These are phyloP conservation scores for Epizoanthus rinbou DNA, from an alignment of 92 coral and sea anemone species.

Conservation along the genomic window DNA sequence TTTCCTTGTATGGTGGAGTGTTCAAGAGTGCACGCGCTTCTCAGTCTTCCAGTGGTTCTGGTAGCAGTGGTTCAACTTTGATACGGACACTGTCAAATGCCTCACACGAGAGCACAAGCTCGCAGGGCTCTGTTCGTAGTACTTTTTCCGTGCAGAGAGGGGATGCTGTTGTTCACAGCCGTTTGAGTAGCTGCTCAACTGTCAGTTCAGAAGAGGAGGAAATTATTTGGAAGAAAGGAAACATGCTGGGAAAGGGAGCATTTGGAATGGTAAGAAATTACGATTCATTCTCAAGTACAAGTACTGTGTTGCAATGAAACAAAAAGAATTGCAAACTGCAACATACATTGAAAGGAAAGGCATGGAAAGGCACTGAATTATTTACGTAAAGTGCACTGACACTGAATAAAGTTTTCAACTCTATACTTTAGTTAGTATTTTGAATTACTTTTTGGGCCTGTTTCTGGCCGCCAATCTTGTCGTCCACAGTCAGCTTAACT, in stretches of 20 bases:
- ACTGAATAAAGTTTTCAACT: too few relatives aligned
- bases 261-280: constrained; percentile 85
- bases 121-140: constrained; percentile 60
- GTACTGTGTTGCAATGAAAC: too few relatives aligned
- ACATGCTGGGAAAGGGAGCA: constrained; percentile 92
- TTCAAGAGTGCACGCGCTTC: constrained; percentile 37
- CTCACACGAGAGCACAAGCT: constrained; percentile 45
- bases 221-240: constrained; percentile 95
- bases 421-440: background rate
- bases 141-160: constrained; percentile 40
- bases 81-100: constrained; percentile 46
- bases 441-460: background rate
- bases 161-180: constrained; percentile 62
- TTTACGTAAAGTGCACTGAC: too few relatives aligned
- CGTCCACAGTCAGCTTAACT: too few relatives aligned
- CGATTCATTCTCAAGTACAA: background rate
- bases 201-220: constrained; percentile 83
- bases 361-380: too few relatives aligned
- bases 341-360: too few relatives aligned
- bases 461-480: background rate
- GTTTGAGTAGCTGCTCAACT: constrained; percentile 73
- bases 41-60: constrained; percentile 47
- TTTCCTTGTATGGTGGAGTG: constrained; percentile 53
- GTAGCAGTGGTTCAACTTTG: constrained; percentile 63
- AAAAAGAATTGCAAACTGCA: background rate